Evolutionary conservation across 2,797 vertebrate species (phyloP).

Genomic region (Thunnus albacares): DNA sequence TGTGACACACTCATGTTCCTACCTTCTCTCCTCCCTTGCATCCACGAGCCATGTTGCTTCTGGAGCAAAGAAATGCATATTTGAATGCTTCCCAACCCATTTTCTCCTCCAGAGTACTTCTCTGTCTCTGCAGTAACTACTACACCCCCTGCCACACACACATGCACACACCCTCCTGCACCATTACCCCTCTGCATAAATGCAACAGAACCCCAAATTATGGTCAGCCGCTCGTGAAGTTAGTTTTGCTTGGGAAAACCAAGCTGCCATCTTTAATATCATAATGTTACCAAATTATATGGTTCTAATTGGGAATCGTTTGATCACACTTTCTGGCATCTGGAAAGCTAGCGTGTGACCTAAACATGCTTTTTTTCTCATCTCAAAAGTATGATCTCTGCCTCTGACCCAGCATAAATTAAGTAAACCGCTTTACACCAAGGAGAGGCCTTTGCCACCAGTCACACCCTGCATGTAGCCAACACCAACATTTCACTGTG

Average conservation of each 20-base stretch:
- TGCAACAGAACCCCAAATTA: conserved; percentile 84
- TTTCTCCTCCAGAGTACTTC: conserved; percentile 57
- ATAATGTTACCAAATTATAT: conserved; percentile 86
- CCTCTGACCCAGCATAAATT: conserved; percentile 80
- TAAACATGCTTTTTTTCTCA: conserved; percentile 70
- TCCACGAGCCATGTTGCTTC: conserved; percentile 65
- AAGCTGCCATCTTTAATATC: conserved; percentile 87
- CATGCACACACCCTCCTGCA: conserved; percentile 48
- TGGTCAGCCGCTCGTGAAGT: conserved; percentile 86
- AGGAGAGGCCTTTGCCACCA: conserved; percentile 59
- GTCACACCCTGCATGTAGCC: conserved; percentile 79
- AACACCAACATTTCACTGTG: conserved; percentile 52
- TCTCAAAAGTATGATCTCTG: conserved; percentile 76
- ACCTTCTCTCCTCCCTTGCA: conserved; percentile 63
- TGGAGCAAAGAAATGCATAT: conserved; percentile 73
- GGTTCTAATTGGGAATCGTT: conserved; percentile 86
- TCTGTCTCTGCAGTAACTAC: conserved; percentile 55
- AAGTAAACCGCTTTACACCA: conserved; percentile 77
- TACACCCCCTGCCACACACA: conserved; percentile 35
- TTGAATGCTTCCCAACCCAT: conserved; percentile 70
- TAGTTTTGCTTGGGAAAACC: conserved; percentile 87
- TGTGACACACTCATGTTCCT: conserved; percentile 62
- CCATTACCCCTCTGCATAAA: conserved; percentile 69
- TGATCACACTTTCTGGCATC: conserved; percentile 82
- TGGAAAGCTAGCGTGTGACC: conserved; percentile 80